These are phyloP conservation scores for Drosophila nannoptera DNA, from an alignment of 1,140 invertebrate species.

Conservation along the genomic window DNA sequence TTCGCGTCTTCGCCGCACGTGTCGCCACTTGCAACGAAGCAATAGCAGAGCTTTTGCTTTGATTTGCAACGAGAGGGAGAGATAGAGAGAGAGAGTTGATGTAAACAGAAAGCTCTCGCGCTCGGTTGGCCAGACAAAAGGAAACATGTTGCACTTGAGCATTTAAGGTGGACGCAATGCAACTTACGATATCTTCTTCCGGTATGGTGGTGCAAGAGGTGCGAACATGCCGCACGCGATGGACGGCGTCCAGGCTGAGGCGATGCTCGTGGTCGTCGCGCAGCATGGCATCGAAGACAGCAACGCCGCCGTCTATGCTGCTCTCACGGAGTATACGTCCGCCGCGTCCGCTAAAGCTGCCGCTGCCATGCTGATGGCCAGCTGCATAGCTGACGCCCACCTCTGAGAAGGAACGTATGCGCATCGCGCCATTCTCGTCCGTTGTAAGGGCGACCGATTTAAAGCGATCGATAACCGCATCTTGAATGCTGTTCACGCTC, in stretches of 20 bases:
- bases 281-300: constrained; percentile 58
- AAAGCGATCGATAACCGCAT: constrained; percentile 74
- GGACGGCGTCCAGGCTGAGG: constrained; percentile 64
- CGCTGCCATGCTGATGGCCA: constrained; percentile 42
- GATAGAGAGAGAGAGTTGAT: not conserved
- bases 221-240: constrained; percentile 71
- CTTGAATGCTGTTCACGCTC: constrained; percentile 70
- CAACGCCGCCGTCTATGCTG: constrained; percentile 70
- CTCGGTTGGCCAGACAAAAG: too few relatives aligned
- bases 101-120: too few relatives aligned
- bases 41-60: constrained; percentile 27
- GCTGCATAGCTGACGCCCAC: constrained; percentile 50
- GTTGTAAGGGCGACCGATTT: constrained; percentile 71
- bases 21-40: not conserved
- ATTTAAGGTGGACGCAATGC: not conserved
- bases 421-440: constrained; percentile 70
- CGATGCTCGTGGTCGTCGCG: constrained; percentile 71
- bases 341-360: constrained; percentile 56
- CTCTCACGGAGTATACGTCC: constrained; percentile 64
- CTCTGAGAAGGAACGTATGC: constrained; percentile 74
- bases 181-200: constrained; percentile 74
- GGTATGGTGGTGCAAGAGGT: constrained; percentile 76
- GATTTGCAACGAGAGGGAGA: not conserved
- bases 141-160: too few relatives aligned
- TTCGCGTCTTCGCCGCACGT: not conserved